A percentile compares a stretch with the other conserved stretches of the same genome.
phyloP scores from a whole-genome alignment of 2,797 vertebrate genomes.

The Platalea minor region DNA sequence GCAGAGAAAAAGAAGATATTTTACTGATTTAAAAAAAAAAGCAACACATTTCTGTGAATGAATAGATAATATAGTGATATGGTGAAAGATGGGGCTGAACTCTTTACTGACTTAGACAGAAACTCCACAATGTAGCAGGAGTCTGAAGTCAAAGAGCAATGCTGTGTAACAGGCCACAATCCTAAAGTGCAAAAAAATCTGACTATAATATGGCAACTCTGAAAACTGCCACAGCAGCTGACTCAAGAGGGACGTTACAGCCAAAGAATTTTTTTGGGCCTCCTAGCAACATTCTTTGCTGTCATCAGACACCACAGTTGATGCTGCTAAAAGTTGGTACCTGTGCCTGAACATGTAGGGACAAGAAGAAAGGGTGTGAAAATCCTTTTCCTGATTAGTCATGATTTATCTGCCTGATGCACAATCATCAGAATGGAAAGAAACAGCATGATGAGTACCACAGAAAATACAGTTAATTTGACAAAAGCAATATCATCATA shows the following conservation, averaged over 20 bases:
- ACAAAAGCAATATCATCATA: background rate
- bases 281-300: slow-evolving; percentile 49
- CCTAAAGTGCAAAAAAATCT: background rate
- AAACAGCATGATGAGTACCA: background rate
- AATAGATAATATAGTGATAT: background rate
- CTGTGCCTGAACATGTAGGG: slow-evolving; percentile 28
- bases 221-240: background rate
- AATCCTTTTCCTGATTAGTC: slow-evolving; percentile 19
- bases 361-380: slow-evolving; percentile 30
- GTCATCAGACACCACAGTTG: slow-evolving; percentile 28
- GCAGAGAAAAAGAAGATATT: background rate
- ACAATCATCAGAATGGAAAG: background rate
- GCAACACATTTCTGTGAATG: background rate
- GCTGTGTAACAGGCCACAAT: background rate
- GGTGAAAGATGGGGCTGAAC: background rate
- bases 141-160: background rate
- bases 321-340: slow-evolving; percentile 20
- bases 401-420: background rate
- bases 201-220: background rate
- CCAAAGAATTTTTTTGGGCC: slow-evolving; percentile 32
- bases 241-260: background rate
- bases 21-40: background rate
- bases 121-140: background rate
- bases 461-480: background rate
- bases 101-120: background rate